Percentiles rank a stretch among this genome's conserved stretches.
Evolutionary conservation across 2,888 invertebrate genomes (phyloP).

Genomic region (Leucozona laternaria): DNA sequence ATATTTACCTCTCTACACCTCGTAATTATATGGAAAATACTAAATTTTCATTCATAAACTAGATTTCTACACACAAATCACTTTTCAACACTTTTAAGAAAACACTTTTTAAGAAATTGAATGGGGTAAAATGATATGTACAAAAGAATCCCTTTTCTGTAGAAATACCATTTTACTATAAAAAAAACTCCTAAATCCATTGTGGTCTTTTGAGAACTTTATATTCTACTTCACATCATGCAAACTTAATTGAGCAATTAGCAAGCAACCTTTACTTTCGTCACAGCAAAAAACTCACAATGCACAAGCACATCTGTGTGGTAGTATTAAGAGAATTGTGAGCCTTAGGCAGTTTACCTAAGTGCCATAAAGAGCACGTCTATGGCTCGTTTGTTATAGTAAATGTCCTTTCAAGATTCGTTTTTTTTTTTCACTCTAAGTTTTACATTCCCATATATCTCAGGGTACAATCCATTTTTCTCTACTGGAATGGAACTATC

Average conservation of each 20-base stretch:
- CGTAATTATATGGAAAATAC: too few relatives aligned
- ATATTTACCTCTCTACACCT: too few relatives aligned
- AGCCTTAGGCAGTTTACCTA: conserved; percentile 31
- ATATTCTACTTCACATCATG: neutral
- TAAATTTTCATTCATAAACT: too few relatives aligned
- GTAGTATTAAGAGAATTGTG: neutral
- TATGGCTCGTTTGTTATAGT: conserved; percentile 50
- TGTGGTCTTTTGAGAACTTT: conserved; percentile 7
- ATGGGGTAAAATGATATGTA: neutral
- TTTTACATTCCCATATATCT: neutral
- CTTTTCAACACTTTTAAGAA: too few relatives aligned
- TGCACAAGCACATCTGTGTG: neutral
- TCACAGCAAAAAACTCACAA: conserved; percentile 1
- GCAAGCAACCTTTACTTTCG: conserved; percentile 24
- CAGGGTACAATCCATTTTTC: conserved; percentile 2
- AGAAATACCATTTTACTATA: neutral
- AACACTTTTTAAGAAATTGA: too few relatives aligned
- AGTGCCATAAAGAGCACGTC: conserved; percentile 58
- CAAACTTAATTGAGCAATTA: too few relatives aligned
- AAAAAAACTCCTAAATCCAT: conserved; percentile 2
- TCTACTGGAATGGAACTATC: neutral
- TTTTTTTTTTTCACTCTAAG: conserved; percentile 6
- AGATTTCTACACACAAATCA: too few relatives aligned
- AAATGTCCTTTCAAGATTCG: conserved; percentile 35
- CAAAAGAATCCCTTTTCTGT: neutral